Conservation (phyloP, 2,888 invertebrate genomes). For the Drosophila lacicola region DNA sequence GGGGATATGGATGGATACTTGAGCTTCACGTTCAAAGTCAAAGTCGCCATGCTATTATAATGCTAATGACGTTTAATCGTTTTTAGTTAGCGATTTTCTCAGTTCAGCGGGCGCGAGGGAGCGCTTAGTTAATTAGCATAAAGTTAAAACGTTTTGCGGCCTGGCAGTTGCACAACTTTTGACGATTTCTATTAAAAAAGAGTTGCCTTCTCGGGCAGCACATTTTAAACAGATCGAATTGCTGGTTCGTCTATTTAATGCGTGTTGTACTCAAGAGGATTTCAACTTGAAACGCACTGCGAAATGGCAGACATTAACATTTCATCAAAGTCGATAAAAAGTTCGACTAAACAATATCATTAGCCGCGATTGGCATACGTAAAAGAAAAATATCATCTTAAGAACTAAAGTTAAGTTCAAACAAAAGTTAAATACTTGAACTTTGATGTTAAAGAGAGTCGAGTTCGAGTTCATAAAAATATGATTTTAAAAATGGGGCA, state of each 20-base stretch:
- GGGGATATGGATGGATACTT: slow-evolving; percentile 1
- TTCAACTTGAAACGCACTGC: neutral
- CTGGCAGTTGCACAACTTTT: slow-evolving; percentile 42
- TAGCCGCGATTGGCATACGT: neutral
- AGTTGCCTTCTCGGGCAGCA: slow-evolving; percentile 9
- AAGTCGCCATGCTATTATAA: slow-evolving; percentile 65
- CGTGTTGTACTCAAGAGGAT: neutral
- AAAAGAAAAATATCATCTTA: too few relatives aligned
- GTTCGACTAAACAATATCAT: neutral
- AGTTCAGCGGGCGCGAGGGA: slow-evolving; percentile 2
- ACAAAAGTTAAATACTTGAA: too few relatives aligned
- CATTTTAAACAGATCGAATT: slow-evolving; percentile 3
- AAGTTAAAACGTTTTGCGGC: slow-evolving; percentile 55
- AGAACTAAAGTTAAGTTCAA: too few relatives aligned
- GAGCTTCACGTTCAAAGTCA: slow-evolving; percentile 43
- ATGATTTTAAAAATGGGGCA: too few relatives aligned
- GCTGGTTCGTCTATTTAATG: slow-evolving; percentile 5
- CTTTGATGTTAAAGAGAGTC: too few relatives aligned
- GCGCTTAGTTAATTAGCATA: slow-evolving; percentile 61
- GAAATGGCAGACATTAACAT: neutral
- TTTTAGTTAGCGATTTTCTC: slow-evolving; percentile 42
- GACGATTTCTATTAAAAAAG: slow-evolving; percentile 46
- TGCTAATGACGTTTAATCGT: slow-evolving; percentile 76
- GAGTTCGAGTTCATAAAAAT: too few relatives aligned
- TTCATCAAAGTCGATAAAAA: neutral